Conservation (phyloP, 2,113 vertebrate genomes). For the Crypturellus undulatus region DNA sequence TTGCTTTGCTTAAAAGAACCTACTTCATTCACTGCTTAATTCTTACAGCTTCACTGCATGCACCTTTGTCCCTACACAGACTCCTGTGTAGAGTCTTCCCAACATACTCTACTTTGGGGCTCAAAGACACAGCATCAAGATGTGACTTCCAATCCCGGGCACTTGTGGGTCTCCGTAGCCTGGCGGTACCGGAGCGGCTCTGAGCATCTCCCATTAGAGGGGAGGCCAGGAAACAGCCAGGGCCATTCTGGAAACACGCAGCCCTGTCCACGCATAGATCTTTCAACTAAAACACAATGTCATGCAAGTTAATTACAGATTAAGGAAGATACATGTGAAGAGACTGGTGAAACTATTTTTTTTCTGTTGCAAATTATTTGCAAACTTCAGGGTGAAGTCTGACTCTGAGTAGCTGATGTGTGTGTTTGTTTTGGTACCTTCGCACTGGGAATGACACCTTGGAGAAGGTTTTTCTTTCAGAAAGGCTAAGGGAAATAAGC, state of each 20-base stretch:
- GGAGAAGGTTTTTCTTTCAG: not conserved
- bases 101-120: not conserved
- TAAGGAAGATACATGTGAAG: not conserved
- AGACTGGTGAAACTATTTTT: not conserved
- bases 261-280: not conserved
- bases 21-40: not conserved
- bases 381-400: not conserved
- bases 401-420: not conserved
- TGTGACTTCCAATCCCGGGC: not conserved
- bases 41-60: not conserved
- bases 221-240: not conserved
- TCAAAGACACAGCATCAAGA: not conserved
- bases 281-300: not conserved
- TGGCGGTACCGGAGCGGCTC: not conserved
- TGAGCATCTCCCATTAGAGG: not conserved
- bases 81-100: not conserved
- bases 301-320: not conserved
- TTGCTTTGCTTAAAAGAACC: constrained; percentile 26
- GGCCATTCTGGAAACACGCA: not conserved
- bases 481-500: not conserved
- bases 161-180: not conserved
- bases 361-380: not conserved
- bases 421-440: not conserved
- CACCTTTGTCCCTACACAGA: not conserved
- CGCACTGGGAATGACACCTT: not conserved